Evolutionary conservation across 1,140 invertebrate species (phyloP).

Genomic region (Drosophila trapezifrons): DNA sequence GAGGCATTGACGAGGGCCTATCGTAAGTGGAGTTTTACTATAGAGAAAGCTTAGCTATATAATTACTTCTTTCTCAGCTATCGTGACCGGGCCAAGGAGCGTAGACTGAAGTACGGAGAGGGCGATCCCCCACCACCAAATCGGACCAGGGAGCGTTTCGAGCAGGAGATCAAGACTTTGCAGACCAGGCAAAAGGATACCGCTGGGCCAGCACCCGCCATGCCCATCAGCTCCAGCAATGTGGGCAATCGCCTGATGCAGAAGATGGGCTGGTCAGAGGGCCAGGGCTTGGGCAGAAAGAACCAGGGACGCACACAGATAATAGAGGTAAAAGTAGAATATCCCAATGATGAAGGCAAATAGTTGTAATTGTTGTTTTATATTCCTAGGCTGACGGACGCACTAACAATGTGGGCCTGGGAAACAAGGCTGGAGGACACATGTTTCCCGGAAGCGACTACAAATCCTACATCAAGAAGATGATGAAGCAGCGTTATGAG

Average conservation of each 20-base stretch:
- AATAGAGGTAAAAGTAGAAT: constrained; percentile 88
- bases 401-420: constrained; percentile 89
- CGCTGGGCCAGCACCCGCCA: constrained; percentile 74
- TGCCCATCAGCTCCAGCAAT: constrained; percentile 92
- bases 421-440: constrained; percentile 87
- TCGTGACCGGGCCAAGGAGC: constrained; percentile 97
- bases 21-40: constrained; percentile 42
- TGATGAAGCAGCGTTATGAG: constrained; percentile 92
- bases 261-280: constrained; percentile 99
- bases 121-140: constrained; percentile 90
- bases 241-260: constrained; percentile 97
- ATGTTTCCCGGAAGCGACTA: constrained; percentile 92
- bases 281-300: constrained; percentile 95
- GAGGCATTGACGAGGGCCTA: constrained; percentile 20
- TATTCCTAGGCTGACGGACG: constrained; percentile 77
- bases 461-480: constrained; percentile 95
- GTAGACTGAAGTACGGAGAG: constrained; percentile 96
- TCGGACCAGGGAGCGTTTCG: constrained; percentile 89
- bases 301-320: constrained; percentile 97
- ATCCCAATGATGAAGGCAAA: background rate
- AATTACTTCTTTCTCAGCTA: constrained; percentile 86
- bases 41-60: background rate
- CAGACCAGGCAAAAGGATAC: constrained; percentile 60
- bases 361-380: too few relatives aligned
- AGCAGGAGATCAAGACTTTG: constrained; percentile 82